Evolutionary conservation across 2,888 invertebrate species (phyloP).

Genomic region (Phlogophora meticulosa): DNA sequence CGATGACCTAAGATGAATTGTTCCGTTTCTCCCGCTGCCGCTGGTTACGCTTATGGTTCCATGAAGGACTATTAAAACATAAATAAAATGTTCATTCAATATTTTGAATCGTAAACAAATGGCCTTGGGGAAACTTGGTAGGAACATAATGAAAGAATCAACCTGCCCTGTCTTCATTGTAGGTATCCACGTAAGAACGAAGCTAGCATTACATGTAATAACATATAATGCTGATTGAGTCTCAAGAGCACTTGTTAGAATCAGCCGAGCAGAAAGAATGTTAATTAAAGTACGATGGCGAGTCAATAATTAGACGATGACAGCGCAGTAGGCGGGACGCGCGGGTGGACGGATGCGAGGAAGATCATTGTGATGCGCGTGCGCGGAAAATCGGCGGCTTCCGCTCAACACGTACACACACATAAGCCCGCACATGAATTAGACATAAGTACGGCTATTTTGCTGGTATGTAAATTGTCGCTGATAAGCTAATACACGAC

Average conservation of each 20-base stretch:
- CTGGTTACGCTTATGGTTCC: conserved; percentile 4
- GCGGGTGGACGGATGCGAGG: conserved; percentile 72
- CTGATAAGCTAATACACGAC: conserved; percentile 11
- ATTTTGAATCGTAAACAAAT: conserved; percentile 3
- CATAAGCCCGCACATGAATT: conserved; percentile 50
- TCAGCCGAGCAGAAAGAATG: conserved; percentile 64
- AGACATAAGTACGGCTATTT: conserved; percentile 50
- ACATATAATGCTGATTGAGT: conserved; percentile 41
- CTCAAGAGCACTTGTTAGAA: conserved; percentile 51
- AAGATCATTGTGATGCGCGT: conserved; percentile 76
- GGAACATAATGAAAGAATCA: conserved; percentile 19
- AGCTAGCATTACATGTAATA: conserved; percentile 55
- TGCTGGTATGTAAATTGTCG: conserved; percentile 16
- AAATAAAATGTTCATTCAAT: not conserved
- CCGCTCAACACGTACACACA: conserved; percentile 73
- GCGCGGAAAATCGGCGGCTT: conserved; percentile 85
- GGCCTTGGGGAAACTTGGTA: not conserved
- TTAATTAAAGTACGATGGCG: conserved; percentile 63
- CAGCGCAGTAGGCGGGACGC: conserved; percentile 65
- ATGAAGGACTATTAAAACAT: not conserved
- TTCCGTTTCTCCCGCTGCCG: not conserved
- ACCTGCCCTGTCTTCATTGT: conserved; percentile 16
- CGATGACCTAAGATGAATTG: conserved; percentile 12
- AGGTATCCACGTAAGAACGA: conserved; percentile 22
- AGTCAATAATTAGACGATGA: conserved; percentile 76